A percentile compares a stretch with the other conserved stretches of the same genome.
Evolutionary conservation across 2,113 vertebrate species (phyloP).

Genomic region (Phycodurus eques): DNA sequence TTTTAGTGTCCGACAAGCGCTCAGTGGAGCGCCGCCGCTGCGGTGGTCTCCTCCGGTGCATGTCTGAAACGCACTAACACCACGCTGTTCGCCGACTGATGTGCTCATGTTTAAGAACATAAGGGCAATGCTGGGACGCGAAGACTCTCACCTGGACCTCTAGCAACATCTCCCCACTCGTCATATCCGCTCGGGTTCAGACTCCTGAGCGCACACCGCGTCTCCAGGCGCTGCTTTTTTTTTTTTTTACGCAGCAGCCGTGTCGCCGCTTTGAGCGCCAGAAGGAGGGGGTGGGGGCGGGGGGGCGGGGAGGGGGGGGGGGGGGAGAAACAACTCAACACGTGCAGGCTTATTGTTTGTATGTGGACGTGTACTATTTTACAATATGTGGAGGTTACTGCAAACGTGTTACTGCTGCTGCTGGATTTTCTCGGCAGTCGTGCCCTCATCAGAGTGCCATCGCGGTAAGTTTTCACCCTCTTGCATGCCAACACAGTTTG

Average conservation of each 20-base stretch:
- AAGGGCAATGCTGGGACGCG: conserved; percentile 32
- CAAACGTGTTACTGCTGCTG: conserved; percentile 82
- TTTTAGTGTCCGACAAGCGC: not conserved
- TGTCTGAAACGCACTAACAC: not conserved
- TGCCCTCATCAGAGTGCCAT: conserved; percentile 84
- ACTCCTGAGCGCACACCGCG: conserved; percentile 22
- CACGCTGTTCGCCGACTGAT: conserved; percentile 27
- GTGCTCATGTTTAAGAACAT: conserved; percentile 51
- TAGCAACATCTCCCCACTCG: conserved; percentile 28
- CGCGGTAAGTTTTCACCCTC: conserved; percentile 81
- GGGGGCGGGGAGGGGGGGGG: not conserved
- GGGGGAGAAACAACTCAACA: conserved; percentile 72
- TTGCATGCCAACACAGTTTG: conserved; percentile 15
- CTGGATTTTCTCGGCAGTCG: conserved; percentile 87
- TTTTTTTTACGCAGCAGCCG: conserved; percentile 46
- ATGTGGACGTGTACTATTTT: conserved; percentile 83
- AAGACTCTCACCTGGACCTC: conserved; percentile 52
- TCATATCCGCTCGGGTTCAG: conserved; percentile 13
- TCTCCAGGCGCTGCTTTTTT: conserved; percentile 36
- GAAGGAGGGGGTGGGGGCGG: not conserved
- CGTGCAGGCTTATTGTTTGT: conserved; percentile 69
- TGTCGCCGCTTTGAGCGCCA: conserved; percentile 33
- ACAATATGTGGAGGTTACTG: conserved; percentile 90
- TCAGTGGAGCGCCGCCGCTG: not conserved
- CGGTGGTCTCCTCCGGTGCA: not conserved